Conservation (phyloP, 2,797 vertebrate genomes). For the Anguilla megastoma region DNA sequence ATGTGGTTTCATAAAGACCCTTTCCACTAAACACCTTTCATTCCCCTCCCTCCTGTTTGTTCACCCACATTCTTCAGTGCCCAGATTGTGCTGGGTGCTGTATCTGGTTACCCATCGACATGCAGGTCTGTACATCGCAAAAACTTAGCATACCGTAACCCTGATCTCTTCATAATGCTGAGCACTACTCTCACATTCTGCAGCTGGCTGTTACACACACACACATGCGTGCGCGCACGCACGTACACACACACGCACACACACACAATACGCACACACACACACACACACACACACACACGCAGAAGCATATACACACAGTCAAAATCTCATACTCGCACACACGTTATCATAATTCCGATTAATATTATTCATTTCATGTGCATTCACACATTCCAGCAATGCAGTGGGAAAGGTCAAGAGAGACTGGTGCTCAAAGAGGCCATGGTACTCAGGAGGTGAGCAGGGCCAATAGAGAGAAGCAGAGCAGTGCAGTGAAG, state of each 20-base stretch:
- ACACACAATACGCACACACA: background rate
- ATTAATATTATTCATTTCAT: background rate
- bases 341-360: background rate
- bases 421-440: background rate
- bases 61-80: background rate
- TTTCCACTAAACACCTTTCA: background rate
- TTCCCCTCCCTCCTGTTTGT: background rate
- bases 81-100: background rate
- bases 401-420: background rate
- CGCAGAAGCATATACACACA: background rate
- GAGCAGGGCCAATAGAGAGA: background rate
- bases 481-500: background rate
- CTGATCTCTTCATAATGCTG: slow-evolving; percentile 30
- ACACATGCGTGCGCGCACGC: background rate
- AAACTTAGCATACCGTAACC: no score
- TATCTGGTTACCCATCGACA: background rate
- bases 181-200: slow-evolving; percentile 32
- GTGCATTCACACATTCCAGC: background rate
- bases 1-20: slow-evolving; percentile 8
- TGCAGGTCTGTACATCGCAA: background rate
- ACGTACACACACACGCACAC: background rate
- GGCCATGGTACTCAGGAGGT: background rate
- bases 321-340: background rate
- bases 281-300: background rate
- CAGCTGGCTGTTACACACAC: background rate